Evolutionary conservation across 1,140 invertebrate species (phyloP), one percentile per base, ranked within the genome.

Genomic region (Batillaria attramentaria): DNA sequence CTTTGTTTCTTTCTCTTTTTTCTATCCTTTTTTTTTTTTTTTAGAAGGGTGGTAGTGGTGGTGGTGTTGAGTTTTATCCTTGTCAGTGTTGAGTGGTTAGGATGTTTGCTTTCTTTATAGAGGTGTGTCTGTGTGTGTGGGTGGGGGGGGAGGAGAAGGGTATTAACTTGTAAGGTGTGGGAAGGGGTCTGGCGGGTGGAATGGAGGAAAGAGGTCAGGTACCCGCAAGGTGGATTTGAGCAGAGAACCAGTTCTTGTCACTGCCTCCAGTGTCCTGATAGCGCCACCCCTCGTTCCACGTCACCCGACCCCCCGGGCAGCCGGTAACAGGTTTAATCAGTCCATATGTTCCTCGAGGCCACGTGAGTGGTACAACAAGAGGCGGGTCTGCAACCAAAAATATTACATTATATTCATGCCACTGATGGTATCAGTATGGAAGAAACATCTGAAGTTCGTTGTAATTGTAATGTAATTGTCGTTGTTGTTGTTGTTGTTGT

Each of bases 271-370:
- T 81, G 66, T 86, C 81, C 50, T 84, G 80, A 57, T 79, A 77
- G 16, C 83, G 77, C 79, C 79, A 84, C 0, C 85, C 85, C 57
- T 83, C 76, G 57, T 78, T 54, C 85, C 85, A 86, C 2, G 81
- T 80, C 62, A 84, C 80, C 24, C 81, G 33, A 28, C 72, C 79
- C 20, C 57, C 68, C 5, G 85, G 85, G 60, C 85, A 86, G 0
- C 85, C 83, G 18, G 70, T 66, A 3, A 43, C 69, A 2, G 85
- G 46, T 69, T 79, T 78, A 43, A 81, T 78, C 28, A 85, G 39
- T 24, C 81, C 81, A 43, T 85, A 85, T 8, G 81, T 82, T 18
- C 84, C 84, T 18, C 39, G 46, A 1, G 84, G 84, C 84, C 84
- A 85, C 28, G 78, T 78, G 6, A 82, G 72, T 3, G 84, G 84